These are phyloP conservation scores for western clawed frog (Xenopus tropicalis) DNA, from an alignment of 2,113 vertebrate genomes.

Conservation along the genomic window UCB_Xtro_10.0 CM004448.2:36198501-36199000, in stretches of 20 bases:
- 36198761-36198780: constrained; percentile 53
- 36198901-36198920: constrained; percentile 54
- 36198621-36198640: constrained; percentile 6
- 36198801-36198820: constrained; percentile 50
- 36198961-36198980: constrained; percentile 46
- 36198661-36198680: constrained; percentile 33
- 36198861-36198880: constrained; percentile 58
- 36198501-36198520: too few relatives aligned
- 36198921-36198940: constrained; percentile 48
- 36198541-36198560: too few relatives aligned
- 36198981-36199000: constrained; percentile 50
- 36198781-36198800: constrained; percentile 57
- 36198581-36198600: not conserved
- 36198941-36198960: constrained; percentile 48
- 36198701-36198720: constrained; percentile 49
- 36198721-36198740: constrained; percentile 54
- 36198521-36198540: too few relatives aligned
- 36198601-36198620: not conserved
- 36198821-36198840: constrained; percentile 46
- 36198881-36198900: constrained; percentile 53
- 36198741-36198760: constrained; percentile 57
- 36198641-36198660: constrained; percentile 21
- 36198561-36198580: too few relatives aligned
- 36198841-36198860: constrained; percentile 51
- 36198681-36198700: constrained; percentile 49